Base-by-base conservation (phyloP, 2,797 vertebrate genomes). In the Melanogrammus aeglefinus region DNA sequence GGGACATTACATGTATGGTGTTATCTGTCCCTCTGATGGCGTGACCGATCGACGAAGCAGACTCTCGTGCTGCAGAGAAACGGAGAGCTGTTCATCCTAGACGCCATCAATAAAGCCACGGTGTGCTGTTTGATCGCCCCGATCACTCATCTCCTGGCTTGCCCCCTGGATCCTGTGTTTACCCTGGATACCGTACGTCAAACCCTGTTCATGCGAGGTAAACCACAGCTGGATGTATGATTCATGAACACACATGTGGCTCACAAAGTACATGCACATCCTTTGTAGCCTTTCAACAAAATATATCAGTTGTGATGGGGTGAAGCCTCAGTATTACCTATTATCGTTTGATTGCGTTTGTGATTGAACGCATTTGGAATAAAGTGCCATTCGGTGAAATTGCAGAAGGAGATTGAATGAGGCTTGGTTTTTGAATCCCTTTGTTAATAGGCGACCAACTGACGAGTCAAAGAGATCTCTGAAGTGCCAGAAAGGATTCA, bases 121-220 rank as follows among this genome's bases (percentile, higher is more conserved):
- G 78, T 90, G 80, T 92, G 90, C 78, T 75, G 35, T 78, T 81
- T 93, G 77, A 78, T 75, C 76, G 85, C 75, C 78, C 86, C 91
- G 1, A 33, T 78, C 69, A 73, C 33, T 77, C 89, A 91, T 81
- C 31, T 36, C 70, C 77, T 90, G 8, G 76, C 88, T 0, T 75
- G 87, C 29, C 85, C 89, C 41, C 89, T 81, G 80, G 87, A 31
- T 35, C 91, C 92, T n/a, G 83, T 91, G 66, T 90, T 86, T 31
- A 80, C 83, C 0, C 80, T 93, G 18, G 86, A 85, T 71, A 38
- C 18, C 41, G 74, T 75, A 71, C 84, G 80, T 29, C 83, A 83
- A 70, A 81, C 78, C 69, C 80, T 93, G 7, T 81, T 87, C 74
- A 85, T 92, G 78, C 80, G 83, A 89, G 92, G 92, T 93, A 78